phyloP scores from a whole-genome alignment of 92 coral and sea anemone species.

The Isaurus tuberculatus region DNA sequence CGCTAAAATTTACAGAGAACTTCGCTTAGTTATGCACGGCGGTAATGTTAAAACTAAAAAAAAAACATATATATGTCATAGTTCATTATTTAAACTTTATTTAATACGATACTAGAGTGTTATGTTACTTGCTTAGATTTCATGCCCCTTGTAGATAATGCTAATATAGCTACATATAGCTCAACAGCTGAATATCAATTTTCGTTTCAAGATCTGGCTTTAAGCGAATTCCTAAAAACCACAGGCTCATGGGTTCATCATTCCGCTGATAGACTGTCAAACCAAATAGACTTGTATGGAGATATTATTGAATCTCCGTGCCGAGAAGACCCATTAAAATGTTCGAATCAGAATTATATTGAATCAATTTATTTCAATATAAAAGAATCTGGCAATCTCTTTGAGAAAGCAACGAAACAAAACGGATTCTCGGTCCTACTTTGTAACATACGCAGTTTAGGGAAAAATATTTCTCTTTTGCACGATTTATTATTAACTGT shows the following conservation, averaged over 20 bases:
- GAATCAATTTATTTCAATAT: slow-evolving; percentile 56
- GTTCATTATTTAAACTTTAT: not conserved
- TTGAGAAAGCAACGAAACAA: slow-evolving; percentile 33
- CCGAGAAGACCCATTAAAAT: slow-evolving; percentile 39
- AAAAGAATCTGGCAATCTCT: slow-evolving; percentile 52
- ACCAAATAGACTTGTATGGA: slow-evolving; percentile 32
- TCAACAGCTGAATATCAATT: not conserved
- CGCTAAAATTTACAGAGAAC: not conserved
- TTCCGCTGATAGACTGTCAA: slow-evolving; percentile 35
- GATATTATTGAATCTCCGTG: slow-evolving; percentile 38
- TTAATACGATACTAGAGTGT: not conserved
- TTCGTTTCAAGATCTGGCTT: slow-evolving; percentile 1
- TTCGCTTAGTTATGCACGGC: not conserved
- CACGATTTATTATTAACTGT: slow-evolving; percentile 47
- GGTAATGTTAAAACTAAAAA: not conserved
- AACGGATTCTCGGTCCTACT: slow-evolving; percentile 45
- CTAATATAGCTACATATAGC: slow-evolving; percentile 2
- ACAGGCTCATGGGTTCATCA: slow-evolving; percentile 39
- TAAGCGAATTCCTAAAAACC: slow-evolving; percentile 4
- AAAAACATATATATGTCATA: not conserved
- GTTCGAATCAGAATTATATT: slow-evolving; percentile 26
- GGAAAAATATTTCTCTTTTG: slow-evolving; percentile 32
- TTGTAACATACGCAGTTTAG: slow-evolving; percentile 47
- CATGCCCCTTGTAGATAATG: slow-evolving; percentile 1
- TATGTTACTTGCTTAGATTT: not conserved